Conservation (phyloP, 2,113 vertebrate species). For the Syngnathus floridae region DNA sequence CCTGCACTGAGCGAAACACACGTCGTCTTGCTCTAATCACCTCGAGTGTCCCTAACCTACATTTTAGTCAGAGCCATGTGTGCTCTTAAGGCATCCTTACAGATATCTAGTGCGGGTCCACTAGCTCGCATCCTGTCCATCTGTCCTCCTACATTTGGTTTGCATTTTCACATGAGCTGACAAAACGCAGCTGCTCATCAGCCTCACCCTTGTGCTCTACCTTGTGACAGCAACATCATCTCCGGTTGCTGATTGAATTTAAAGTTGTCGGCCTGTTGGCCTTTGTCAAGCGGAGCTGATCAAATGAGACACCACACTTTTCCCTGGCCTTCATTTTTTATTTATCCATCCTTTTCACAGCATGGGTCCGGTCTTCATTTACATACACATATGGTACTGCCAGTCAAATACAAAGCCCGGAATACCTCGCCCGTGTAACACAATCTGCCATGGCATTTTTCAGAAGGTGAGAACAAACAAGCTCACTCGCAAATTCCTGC, state of each 20-base stretch:
- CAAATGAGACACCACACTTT: constrained; percentile 38
- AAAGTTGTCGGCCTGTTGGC: constrained; percentile 19
- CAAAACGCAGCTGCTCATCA: constrained; percentile 22
- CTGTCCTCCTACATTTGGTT: not conserved
- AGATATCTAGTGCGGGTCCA: not conserved
- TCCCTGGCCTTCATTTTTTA: not conserved
- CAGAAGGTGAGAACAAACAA: constrained; percentile 39
- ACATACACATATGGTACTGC: constrained; percentile 39
- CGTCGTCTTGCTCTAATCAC: constrained; percentile 26
- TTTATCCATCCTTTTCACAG: constrained; percentile 28
- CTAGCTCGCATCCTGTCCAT: constrained; percentile 10
- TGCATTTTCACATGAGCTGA: constrained; percentile 10
- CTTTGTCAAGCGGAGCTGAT: constrained; percentile 45
- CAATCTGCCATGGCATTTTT: constrained; percentile 6
- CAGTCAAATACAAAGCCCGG: constrained; percentile 24
- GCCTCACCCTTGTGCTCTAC: constrained; percentile 16
- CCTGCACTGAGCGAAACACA: constrained; percentile 4
- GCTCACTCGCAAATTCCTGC: constrained; percentile 22
- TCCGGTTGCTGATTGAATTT: constrained; percentile 10
- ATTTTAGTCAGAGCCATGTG: constrained; percentile 17
- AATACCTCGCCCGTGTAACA: not conserved
- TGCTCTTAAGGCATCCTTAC: not conserved
- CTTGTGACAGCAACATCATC: constrained; percentile 17
- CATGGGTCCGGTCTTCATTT: not conserved
- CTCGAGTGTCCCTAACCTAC: constrained; percentile 35